Evolutionary conservation across 2,113 vertebrate species (phyloP).

Genomic region (Carassius auratus): DNA sequence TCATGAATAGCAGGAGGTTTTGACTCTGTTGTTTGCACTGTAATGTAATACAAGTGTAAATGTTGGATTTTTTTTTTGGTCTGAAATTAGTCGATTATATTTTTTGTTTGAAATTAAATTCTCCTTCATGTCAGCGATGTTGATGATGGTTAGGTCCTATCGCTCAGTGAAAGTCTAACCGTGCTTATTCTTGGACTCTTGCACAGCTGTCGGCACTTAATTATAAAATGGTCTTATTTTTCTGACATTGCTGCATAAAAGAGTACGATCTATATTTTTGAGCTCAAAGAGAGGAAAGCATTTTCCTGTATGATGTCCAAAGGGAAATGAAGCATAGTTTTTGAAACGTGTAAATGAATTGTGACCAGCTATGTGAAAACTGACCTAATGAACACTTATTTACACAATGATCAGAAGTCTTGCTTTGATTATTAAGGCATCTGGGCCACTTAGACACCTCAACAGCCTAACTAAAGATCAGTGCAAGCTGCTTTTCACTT

Average conservation of each 20-base stretch:
- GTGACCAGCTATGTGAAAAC: background rate
- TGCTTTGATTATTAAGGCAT: no score
- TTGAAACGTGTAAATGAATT: background rate
- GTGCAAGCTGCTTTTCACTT: constrained; percentile 17
- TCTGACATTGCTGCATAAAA: background rate
- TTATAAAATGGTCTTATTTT: constrained; percentile 24
- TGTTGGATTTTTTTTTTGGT: background rate
- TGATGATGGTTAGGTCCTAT: constrained; percentile 11
- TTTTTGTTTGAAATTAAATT: background rate
- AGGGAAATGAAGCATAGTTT: constrained; percentile 32
- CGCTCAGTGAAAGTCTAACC: constrained; percentile 15
- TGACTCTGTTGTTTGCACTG: constrained; percentile 4
- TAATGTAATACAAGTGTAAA: background rate
- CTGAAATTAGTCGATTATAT: background rate
- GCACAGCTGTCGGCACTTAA: background rate
- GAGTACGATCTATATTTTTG: background rate
- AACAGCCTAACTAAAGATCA: constrained; percentile 31
- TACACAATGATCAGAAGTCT: background rate
- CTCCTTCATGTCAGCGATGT: constrained; percentile 24
- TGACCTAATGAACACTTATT: background rate
- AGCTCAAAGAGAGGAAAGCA: background rate
- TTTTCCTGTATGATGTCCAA: constrained; percentile 44
- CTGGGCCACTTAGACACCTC: constrained; percentile 4
- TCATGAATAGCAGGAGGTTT: background rate
- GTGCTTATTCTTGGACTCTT: constrained; percentile 35